Conservation (phyloP, 1,140 invertebrate genomes). For the Drosophila malerkotliana region DNA sequence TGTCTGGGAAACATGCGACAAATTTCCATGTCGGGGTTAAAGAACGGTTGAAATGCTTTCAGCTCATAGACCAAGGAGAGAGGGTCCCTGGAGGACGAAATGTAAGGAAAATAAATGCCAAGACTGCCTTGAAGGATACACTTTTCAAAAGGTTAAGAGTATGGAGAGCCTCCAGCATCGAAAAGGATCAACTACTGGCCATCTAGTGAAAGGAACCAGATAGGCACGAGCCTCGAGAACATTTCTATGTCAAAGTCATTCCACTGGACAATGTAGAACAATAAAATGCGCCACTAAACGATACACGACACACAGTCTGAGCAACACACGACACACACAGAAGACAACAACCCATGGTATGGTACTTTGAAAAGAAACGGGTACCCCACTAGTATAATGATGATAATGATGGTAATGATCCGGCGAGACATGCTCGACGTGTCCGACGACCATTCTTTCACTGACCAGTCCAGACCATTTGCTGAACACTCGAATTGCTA, state of each 20-base stretch:
- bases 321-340: constrained; percentile 12
- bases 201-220: constrained; percentile 57
- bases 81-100: constrained; percentile 21
- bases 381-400: constrained; percentile 19
- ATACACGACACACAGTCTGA: constrained; percentile 48
- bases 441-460: constrained; percentile 42
- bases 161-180: neutral
- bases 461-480: constrained; percentile 37
- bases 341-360: neutral
- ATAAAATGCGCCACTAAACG: constrained; percentile 57
- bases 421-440: constrained; percentile 37
- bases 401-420: constrained; percentile 30
- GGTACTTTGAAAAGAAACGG: constrained; percentile 5
- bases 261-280: constrained; percentile 72
- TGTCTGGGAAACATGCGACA: constrained; percentile 41
- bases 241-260: constrained; percentile 80
- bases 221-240: constrained; percentile 2
- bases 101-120: constrained; percentile 46
- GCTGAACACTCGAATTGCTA: constrained; percentile 60
- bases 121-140: constrained; percentile 19
- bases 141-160: neutral
- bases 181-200: neutral
- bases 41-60: constrained; percentile 77
- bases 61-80: constrained; percentile 27
- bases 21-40: constrained; percentile 59